A percentile compares a stretch with the other conserved stretches of the same genome.
Conservation (phyloP, 2,113 vertebrate species). For the Pica pica region DNA sequence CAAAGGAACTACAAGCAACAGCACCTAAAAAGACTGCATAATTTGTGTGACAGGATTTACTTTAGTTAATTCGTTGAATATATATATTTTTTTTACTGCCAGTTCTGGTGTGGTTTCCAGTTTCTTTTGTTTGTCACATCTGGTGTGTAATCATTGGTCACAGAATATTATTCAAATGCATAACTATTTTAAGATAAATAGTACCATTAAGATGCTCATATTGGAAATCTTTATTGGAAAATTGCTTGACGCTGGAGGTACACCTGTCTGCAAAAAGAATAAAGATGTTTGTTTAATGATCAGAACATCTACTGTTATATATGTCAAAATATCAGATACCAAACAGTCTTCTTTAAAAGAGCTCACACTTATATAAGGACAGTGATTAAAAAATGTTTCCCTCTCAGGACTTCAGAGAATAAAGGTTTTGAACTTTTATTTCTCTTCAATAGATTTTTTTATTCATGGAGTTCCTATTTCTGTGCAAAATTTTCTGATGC, state of each 20-base stretch:
- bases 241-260: background rate
- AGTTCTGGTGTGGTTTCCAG: background rate
- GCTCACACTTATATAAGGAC: background rate
- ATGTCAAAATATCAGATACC: background rate
- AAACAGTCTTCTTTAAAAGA: background rate
- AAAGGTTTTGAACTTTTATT: background rate
- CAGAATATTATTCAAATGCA: background rate
- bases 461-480: background rate
- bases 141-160: background rate
- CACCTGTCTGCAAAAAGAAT: background rate
- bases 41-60: background rate
- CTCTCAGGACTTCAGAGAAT: background rate
- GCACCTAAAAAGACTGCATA: background rate
- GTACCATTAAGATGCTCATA: background rate
- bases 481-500: background rate
- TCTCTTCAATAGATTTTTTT: background rate
- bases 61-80: background rate
- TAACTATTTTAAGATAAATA: background rate
- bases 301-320: background rate
- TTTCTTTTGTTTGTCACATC: background rate
- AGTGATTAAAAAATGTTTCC: background rate
- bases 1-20: background rate
- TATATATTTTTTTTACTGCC: background rate
- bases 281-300: background rate
- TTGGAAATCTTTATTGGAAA: conserved; percentile 1